These are phyloP conservation scores for Halichoeres trimaculatus DNA, from an alignment of 2,113 vertebrate genomes.

Conservation along the genomic window DNA sequence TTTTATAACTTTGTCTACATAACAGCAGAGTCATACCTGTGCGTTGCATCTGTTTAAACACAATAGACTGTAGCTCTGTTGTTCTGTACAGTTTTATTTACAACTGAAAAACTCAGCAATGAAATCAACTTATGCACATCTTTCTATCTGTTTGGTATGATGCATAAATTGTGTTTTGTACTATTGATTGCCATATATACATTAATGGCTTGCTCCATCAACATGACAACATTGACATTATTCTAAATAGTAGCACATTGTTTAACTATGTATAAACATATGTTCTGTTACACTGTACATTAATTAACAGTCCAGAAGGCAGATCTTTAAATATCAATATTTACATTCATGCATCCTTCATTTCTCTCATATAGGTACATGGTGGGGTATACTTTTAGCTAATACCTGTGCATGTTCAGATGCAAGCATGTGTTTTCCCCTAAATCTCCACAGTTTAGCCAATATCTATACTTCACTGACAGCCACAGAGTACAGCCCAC, in stretches of 20 bases:
- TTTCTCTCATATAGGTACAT: conserved; percentile 84
- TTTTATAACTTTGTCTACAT: conserved; percentile 34
- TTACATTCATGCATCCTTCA: conserved; percentile 95
- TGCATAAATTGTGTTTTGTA: conserved; percentile 84
- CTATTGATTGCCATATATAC: conserved; percentile 86
- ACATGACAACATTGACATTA: conserved; percentile 84
- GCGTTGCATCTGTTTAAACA: conserved; percentile 59
- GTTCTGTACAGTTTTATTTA: conserved; percentile 93
- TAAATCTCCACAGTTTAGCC: conserved; percentile 76
- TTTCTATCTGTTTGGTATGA: conserved; percentile 85
- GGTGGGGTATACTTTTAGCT: conserved; percentile 80
- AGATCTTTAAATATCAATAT: conserved; percentile 87
- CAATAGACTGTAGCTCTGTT: conserved; percentile 51
- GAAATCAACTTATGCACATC: conserved; percentile 84
- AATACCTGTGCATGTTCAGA: conserved; percentile 76
- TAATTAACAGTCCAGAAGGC: conserved; percentile 89
- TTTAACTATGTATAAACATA: conserved; percentile 84
- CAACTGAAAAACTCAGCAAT: conserved; percentile 91
- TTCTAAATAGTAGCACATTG: conserved; percentile 84
- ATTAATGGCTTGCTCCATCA: conserved; percentile 87
- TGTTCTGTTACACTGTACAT: conserved; percentile 83
- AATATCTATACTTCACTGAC: conserved; percentile 57
- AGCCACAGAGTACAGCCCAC: conserved; percentile 70
- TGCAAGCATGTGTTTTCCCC: conserved; percentile 79
- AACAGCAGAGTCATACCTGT: conserved; percentile 38